These are phyloP conservation scores for Siphamia tubifer DNA, from an alignment of 2,113 vertebrate genomes.

Conservation along the genomic window DNA sequence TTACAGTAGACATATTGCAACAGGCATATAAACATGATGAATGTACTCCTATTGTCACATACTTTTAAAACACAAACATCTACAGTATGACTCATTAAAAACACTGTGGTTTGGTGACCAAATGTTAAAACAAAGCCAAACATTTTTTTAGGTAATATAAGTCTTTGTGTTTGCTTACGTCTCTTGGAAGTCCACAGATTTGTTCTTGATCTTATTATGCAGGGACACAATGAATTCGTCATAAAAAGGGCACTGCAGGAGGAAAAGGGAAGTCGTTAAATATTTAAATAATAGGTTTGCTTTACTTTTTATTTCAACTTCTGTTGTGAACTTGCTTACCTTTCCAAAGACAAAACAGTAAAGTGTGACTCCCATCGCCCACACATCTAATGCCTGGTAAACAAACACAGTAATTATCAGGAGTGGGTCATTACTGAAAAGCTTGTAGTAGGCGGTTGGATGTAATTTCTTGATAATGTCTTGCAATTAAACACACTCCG, in stretches of 20 bases:
- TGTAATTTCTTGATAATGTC: not conserved
- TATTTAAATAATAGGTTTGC: not conserved
- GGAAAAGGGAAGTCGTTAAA: not conserved
- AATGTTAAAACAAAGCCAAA: no score
- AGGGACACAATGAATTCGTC: constrained; percentile 91
- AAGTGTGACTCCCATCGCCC: constrained; percentile 94
- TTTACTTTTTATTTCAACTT: not conserved
- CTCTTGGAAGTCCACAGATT: constrained; percentile 88
- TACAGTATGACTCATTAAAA: no score
- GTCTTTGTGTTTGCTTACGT: constrained; percentile 80
- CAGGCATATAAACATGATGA: no score
- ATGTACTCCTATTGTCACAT: no score
- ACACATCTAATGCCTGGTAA: constrained; percentile 92
- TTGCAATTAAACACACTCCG: not conserved
- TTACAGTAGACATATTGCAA: no score
- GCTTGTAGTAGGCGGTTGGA: not conserved
- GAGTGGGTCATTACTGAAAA: not conserved
- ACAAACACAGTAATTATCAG: constrained; percentile 18
- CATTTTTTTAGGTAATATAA: no score
- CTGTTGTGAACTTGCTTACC: constrained; percentile 74
- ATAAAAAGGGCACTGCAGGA: constrained; percentile 91
- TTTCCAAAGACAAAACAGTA: constrained; percentile 94
- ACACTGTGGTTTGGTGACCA: no score
- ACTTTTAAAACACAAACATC: no score
- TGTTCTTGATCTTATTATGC: constrained; percentile 92